Evolutionary conservation across 2,797 vertebrate genomes (phyloP), one percentile per base, ranked within the genome.

Genomic region (Mastacembelus armatus): DNA sequence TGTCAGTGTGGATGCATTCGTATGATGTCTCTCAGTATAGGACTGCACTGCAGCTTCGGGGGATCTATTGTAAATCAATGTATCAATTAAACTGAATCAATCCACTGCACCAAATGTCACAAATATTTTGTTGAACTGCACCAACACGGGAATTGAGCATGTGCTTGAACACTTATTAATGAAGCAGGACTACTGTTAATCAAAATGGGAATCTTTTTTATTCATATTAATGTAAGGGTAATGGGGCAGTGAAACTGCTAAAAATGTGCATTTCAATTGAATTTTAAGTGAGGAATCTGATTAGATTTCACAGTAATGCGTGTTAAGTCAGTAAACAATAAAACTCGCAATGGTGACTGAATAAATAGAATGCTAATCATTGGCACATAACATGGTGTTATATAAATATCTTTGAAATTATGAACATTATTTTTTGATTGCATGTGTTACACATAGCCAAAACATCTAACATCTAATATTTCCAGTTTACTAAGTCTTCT

Each of bases 1-100:
- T 91, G 83, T 85, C 81, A 56, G 51, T 75, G 68, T 81, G 63
- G 62, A 72, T 72, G 78, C 80, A 84, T 91, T 80, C 82, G 81
- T 82, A 81, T 85, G 77, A 86, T 59, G 73, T 77, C 64, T 48
- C 55, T 40, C 48, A 24, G 47, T 77, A 57, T 52, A 69, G 66
- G 48, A 68, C 73, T 45, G 72, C 74, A 55, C 70, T 83, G 62
- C 71, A 83, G 75, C 73, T 68, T 51, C 30, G 29, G 66, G 49
- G 44, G 67, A 56, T 72, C 77, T 61, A 73, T 67, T 80, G 75
- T 81, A 71, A 75, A 78, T 89, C 61, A 73, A 75, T 80, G 69
- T 79, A 86, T 90, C 80, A 85, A 79, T 82, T 85, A 58, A 69
- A 73, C 38, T 16, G 45, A 76, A 79, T 73, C 51, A 39, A 74